Conservation (phyloP, 1,140 invertebrate genomes). For the Steinernema khuongi region DNA sequence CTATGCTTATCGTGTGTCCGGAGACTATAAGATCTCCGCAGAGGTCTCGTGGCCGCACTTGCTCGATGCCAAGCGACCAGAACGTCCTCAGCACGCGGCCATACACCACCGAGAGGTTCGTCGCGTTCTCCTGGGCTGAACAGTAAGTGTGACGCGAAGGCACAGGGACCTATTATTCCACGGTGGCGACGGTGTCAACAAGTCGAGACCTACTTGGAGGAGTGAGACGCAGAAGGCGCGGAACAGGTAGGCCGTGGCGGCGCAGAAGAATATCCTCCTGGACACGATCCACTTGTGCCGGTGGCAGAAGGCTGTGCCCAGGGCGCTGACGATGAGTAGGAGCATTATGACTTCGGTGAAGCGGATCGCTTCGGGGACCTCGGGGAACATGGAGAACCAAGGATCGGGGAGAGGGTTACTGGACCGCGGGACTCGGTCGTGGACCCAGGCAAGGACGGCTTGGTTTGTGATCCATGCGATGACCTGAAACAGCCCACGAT, state of each 20-base stretch:
- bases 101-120: slow-evolving; percentile 18
- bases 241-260: slow-evolving; percentile 32
- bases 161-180: slow-evolving; percentile 39
- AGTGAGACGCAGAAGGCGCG: slow-evolving; percentile 36
- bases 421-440: slow-evolving; percentile 35
- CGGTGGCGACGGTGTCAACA: too few species aligned
- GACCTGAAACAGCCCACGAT: slow-evolving; percentile 15
- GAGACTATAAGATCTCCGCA: slow-evolving; percentile 43
- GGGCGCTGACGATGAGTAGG: slow-evolving; percentile 27
- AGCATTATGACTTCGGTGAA: slow-evolving; percentile 40
- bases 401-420: slow-evolving; percentile 35
- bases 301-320: slow-evolving; percentile 33
- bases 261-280: slow-evolving; percentile 36
- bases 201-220: slow-evolving; percentile 23
- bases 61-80: slow-evolving; percentile 40
- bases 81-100: slow-evolving; percentile 35
- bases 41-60: slow-evolving; percentile 31
- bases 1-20: slow-evolving; percentile 38
- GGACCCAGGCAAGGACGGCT: slow-evolving; percentile 35
- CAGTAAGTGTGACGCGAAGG: slow-evolving; percentile 38
- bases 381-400: slow-evolving; percentile 38
- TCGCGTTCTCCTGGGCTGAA: slow-evolving; percentile 28
- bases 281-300: slow-evolving; percentile 36
- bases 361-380: slow-evolving; percentile 33
- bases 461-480: slow-evolving; percentile 39